Evolutionary conservation across 2,888 invertebrate genomes (phyloP), one percentile per base, ranked within the genome.

Genomic region (Thymelicus acteon): DNA sequence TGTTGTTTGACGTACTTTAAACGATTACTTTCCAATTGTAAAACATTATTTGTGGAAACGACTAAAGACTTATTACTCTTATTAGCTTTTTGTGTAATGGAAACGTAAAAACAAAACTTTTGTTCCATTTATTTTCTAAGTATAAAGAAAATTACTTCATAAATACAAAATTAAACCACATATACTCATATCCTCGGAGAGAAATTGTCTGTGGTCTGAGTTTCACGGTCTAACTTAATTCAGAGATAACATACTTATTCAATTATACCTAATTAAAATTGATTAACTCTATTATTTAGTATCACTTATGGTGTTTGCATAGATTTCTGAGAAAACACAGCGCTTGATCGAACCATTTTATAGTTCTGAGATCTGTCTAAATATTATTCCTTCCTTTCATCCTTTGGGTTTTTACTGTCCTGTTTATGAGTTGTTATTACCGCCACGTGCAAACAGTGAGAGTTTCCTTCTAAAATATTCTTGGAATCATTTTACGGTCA

Each of bases 41-140:
- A 40, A 54, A 12, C 10, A 31, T 57, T 61, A 8, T 61, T 60
- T 65, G 19, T 65, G 24, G 52, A 52, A 40, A 44, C 24, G 7
- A 54, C 52, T 57, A 65, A 65, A 19, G 64, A 49, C 40, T 65
- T 24, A 37, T 64, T 54, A 54, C n/a, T 49, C 10, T 10, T 10
- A 44, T 44, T 8, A 4, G 44, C 13, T 6, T 24, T 31, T 48
- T 19, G 7, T 48, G 31, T 63, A 49, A 63, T 63, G 49, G 49
- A 49, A n/a, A 15, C 49, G 49, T 3, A 44, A 44, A 44, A 49
- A 49, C 47, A 63, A 49, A 44, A 31, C 15, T 10, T 62, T 13
- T 31, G 10, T 1, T 12, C 44, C 12, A 44, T 44, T 8, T 44
- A 44, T 44, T 44, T 0, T 10, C 2, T 12, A 44, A 10, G 12